Conservation (phyloP, 2,888 invertebrate species). For the Ypsolopha scabrella region DNA sequence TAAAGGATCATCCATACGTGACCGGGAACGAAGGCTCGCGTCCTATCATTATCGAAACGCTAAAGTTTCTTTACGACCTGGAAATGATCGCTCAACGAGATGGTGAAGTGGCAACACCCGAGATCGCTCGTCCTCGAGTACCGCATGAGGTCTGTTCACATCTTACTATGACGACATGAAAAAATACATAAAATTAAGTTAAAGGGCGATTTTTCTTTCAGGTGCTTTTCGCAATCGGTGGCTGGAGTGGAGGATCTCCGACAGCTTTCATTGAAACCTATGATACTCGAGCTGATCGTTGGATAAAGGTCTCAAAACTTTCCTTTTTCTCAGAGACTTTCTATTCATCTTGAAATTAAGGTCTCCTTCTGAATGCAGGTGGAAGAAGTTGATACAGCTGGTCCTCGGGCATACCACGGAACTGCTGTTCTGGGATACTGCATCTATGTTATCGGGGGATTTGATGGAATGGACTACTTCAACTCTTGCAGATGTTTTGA, state of each 20-base stretch:
- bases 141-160: constrained; percentile 76
- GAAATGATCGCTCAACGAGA: constrained; percentile 87
- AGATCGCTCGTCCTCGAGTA: constrained; percentile 84
- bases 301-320: constrained; percentile 75
- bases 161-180: neutral
- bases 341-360: neutral
- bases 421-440: constrained; percentile 87
- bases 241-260: constrained; percentile 76
- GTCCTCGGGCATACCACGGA: constrained; percentile 94
- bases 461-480: constrained; percentile 91
- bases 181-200: neutral
- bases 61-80: constrained; percentile 91
- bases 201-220: constrained; percentile 11
- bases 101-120: constrained; percentile 86
- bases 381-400: constrained; percentile 83
- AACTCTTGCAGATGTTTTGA: constrained; percentile 91
- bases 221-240: constrained; percentile 80
- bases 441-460: constrained; percentile 93
- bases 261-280: constrained; percentile 88
- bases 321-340: neutral
- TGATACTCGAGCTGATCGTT: constrained; percentile 89
- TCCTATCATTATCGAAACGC: constrained; percentile 90
- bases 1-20: constrained; percentile 90
- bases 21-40: constrained; percentile 84
- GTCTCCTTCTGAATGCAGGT: constrained; percentile 45